A percentile compares a stretch with the other conserved stretches of the same genome.
Conservation (phyloP, 2,113 vertebrate species). For the Lampris incognitus region DNA sequence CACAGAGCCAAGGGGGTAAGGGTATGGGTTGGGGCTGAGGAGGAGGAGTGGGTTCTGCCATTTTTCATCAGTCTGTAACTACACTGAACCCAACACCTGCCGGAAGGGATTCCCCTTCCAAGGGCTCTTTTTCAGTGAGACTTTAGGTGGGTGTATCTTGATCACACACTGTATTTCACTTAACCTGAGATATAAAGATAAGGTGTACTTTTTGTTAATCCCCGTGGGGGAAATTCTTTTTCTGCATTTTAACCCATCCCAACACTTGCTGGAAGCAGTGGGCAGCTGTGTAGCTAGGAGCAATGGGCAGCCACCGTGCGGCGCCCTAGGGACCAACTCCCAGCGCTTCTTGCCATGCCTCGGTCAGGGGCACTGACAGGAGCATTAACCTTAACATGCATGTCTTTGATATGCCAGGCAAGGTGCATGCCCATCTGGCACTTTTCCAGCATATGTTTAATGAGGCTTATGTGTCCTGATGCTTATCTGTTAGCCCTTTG, state of each 20-base stretch:
- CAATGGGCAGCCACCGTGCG: too few relatives aligned
- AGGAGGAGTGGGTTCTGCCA: slow-evolving; percentile 33
- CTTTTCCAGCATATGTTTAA: slow-evolving; percentile 56
- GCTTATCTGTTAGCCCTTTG: slow-evolving; percentile 63
- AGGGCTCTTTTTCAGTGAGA: not conserved
- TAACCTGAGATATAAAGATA: not conserved
- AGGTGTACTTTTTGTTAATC: too few relatives aligned
- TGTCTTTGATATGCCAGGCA: slow-evolving; percentile 26
- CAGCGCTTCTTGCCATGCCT: too few relatives aligned
- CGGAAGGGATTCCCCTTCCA: slow-evolving; percentile 58
- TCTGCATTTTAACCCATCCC: too few relatives aligned
- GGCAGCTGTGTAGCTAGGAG: too few relatives aligned
- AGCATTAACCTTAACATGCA: too few relatives aligned
- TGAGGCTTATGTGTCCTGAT: slow-evolving; percentile 60
- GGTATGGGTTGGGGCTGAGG: slow-evolving; percentile 21
- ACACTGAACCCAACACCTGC: slow-evolving; percentile 46
- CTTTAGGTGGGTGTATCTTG: slow-evolving; percentile 15
- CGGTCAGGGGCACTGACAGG: too few relatives aligned
- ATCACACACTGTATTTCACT: not conserved
- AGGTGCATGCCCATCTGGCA: slow-evolving; percentile 35
- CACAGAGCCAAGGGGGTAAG: slow-evolving; percentile 29
- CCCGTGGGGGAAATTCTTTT: too few relatives aligned
- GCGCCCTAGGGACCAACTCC: too few relatives aligned
- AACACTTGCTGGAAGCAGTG: too few relatives aligned
- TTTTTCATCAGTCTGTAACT: slow-evolving; percentile 55